phyloP scores from a whole-genome alignment of 2,797 vertebrate genomes.

The Notolepis coatsorum region DNA sequence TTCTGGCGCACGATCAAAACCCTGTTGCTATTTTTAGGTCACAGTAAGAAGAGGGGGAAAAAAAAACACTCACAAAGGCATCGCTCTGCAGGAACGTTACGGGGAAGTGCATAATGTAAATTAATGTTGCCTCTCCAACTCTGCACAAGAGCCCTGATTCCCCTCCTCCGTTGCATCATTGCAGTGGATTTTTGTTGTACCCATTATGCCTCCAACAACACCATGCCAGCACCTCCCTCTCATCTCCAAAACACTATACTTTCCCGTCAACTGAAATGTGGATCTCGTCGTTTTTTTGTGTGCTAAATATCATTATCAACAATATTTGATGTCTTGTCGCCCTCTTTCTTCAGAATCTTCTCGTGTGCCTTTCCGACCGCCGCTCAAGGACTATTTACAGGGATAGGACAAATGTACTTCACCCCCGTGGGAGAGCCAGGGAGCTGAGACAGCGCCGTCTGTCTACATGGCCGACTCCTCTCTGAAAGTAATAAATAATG shows the following conservation, averaged over 20 bases:
- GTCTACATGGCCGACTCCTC: too few relatives aligned
- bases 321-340: constrained; percentile 59
- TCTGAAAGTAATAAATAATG: too few relatives aligned
- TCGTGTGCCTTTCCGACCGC: constrained; percentile 44
- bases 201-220: constrained; percentile 65
- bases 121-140: constrained; percentile 81
- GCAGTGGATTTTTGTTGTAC: constrained; percentile 79
- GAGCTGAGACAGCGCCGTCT: too few relatives aligned
- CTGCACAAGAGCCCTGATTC: constrained; percentile 80
- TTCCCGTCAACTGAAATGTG: constrained; percentile 27
- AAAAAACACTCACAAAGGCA: constrained; percentile 92
- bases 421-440: too few relatives aligned
- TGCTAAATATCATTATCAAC: constrained; percentile 35
- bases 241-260: constrained; percentile 40
- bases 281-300: constrained; percentile 44
- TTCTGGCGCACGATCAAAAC: constrained; percentile 98
- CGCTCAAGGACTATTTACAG: too few relatives aligned
- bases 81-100: constrained; percentile 88
- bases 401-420: too few relatives aligned
- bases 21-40: constrained; percentile 98
- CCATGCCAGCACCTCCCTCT: constrained; percentile 48
- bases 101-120: constrained; percentile 90
- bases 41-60: constrained; percentile 73
- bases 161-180: constrained; percentile 84
- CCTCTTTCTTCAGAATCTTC: constrained; percentile 58